Evolutionary conservation across 2,797 vertebrate species (phyloP), one percentile per base, ranked within the genome.

Genomic region (Sphaeramia orbicularis): DNA sequence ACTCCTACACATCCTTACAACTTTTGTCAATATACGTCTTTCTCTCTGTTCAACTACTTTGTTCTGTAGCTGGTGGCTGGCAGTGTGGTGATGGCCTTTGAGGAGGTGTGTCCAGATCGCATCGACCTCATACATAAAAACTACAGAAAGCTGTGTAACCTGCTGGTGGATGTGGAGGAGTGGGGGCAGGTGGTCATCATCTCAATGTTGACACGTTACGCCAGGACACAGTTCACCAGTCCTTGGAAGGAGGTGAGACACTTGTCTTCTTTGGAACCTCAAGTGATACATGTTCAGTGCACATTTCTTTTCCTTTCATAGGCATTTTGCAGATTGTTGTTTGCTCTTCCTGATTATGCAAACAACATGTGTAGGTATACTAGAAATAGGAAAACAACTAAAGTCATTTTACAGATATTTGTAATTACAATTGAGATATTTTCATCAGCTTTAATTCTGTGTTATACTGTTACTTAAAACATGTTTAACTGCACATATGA

Each of bases 141-240:
- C 93, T 99, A 97, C 87, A 95, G 98, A 62, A 99, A 99, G 82
- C 94, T 99, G 19, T 99, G 97, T 48, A 98, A 98, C 91, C 94
- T 99, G 77, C 84, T 99, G 84, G 95, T 99, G 80, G 98, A 99
- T 0, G 97, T 99, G 65, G 98, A 99, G 88, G 98, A 99, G 87
- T 99, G 98, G 98, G 98, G 98, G 9, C 98, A 99, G 87, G 95
- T 99, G 86, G 96, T 99, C 73, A 99, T 99, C 87, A 97, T 99
- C 86, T 96, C 95, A 91, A 98, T 99, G 98, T 91, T 99, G 68
- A 99, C 97, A 4, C 95, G 97, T 57, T 99, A 99, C 3, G 97
- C 98, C 55, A 93, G 97, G 47, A 98, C 96, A 0, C 97, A 99
- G 92, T 99, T 99, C 81, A 82, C 93, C 70, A 99, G 95, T 59